Evolutionary conservation across 2,888 invertebrate genomes (phyloP).

Genomic region (Noctua janthe): DNA sequence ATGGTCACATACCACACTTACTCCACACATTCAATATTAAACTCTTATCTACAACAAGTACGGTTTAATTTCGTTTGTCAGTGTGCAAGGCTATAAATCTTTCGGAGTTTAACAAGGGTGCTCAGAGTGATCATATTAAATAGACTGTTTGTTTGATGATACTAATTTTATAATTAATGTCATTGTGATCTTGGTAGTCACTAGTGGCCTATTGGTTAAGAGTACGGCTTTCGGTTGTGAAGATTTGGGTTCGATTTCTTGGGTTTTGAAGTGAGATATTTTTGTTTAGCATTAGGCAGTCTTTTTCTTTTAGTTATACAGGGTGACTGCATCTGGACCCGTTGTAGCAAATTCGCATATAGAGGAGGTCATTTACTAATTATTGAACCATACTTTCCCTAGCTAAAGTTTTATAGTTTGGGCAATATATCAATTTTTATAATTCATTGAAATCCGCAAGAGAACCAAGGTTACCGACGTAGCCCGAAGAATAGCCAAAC

Average conservation of each 20-base stretch:
- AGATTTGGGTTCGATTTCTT: background rate
- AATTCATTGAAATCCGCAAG: too few relatives aligned
- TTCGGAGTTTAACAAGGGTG: conserved; percentile 29
- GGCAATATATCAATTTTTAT: too few relatives aligned
- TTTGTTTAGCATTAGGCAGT: background rate
- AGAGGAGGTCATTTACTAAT: too few relatives aligned
- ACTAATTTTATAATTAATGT: conserved; percentile 48
- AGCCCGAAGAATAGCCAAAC: too few relatives aligned
- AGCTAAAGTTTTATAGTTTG: too few relatives aligned
- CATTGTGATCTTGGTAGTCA: background rate
- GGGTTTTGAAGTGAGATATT: background rate
- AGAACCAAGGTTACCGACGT: too few relatives aligned
- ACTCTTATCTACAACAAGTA: accelerated
- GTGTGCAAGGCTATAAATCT: conserved; percentile 32
- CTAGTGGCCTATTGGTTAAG: background rate
- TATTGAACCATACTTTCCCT: too few relatives aligned
- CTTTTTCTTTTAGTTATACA: background rate
- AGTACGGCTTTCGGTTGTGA: background rate
- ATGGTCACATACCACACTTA: background rate
- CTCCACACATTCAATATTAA: background rate
- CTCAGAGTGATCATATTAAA: conserved; percentile 25
- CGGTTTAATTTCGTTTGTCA: background rate
- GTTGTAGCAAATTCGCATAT: too few relatives aligned
- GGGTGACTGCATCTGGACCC: too few relatives aligned
- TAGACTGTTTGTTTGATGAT: conserved; percentile 35